Conservation (phyloP, 2,113 vertebrate species). For the Mobula birostris region DNA sequence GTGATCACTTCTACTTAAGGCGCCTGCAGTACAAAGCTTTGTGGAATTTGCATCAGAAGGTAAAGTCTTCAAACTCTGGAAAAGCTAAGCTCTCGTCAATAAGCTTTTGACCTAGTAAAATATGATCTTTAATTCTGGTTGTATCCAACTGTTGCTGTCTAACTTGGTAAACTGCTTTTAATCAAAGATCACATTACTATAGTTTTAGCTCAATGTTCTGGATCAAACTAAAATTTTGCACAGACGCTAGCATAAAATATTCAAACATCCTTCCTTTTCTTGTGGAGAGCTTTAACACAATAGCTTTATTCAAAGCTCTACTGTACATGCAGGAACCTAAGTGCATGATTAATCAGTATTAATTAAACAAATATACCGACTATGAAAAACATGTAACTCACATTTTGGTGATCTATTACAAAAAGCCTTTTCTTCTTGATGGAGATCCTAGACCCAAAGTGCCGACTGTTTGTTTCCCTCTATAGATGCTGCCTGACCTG, state of each 20-base stretch:
- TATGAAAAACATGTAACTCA: no score
- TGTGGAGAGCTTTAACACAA: neutral
- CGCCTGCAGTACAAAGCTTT: neutral
- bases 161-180: neutral
- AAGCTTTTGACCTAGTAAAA: neutral
- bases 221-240: neutral
- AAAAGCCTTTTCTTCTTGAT: no score
- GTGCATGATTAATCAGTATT: neutral
- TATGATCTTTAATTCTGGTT: neutral
- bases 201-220: neutral
- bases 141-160: neutral
- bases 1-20: neutral
- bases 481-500: no score
- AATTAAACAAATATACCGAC: neutral
- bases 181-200: neutral
- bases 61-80: neutral
- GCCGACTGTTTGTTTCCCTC: no score
- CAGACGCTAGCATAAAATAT: neutral
- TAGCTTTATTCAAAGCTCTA: neutral
- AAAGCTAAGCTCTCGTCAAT: neutral
- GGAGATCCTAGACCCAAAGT: no score
- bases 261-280: neutral
- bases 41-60: neutral
- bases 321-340: neutral
- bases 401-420: neutral